These are phyloP conservation scores for Solenopsis invicta DNA, from an alignment of 1,140 invertebrate species.

Conservation along the genomic window DNA sequence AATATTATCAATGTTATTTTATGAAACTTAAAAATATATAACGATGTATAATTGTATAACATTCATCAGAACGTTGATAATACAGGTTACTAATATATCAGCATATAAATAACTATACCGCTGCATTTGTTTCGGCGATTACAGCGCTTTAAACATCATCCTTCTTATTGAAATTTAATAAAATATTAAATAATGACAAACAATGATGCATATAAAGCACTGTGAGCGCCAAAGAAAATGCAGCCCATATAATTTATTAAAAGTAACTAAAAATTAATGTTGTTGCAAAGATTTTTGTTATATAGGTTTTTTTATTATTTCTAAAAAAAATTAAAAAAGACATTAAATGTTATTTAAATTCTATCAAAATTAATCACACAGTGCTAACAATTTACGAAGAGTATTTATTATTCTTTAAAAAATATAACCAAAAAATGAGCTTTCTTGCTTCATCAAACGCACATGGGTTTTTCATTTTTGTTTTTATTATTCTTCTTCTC, in stretches of 20 bases:
- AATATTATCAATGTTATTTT: not conserved
- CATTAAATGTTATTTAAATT: no score
- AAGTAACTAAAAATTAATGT: no score
- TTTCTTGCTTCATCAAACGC: not conserved
- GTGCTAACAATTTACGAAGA: not conserved
- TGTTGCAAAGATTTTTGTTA: no score
- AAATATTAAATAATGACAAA: no score
- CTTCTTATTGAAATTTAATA: no score
- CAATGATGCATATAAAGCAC: no score
- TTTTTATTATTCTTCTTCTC: not conserved
- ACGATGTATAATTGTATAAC: not conserved
- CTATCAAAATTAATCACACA: not conserved
- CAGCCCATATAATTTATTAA: not conserved
- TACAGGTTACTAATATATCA: constrained; percentile 13
- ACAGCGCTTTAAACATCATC: no score
- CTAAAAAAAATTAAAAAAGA: not conserved
- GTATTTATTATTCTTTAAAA: not conserved
- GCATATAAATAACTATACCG: not conserved
- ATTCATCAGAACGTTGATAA: constrained; percentile 2
- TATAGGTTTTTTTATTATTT: not conserved
- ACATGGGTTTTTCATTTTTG: not conserved
- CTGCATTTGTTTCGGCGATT: no score
- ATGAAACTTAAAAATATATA: not conserved
- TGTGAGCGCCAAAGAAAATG: no score
- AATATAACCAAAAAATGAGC: not conserved